A percentile compares a stretch with the other conserved stretches of the same genome.
Conservation (phyloP, 2,113 vertebrate genomes). For the Nyctereutes procyonoides region DNA sequence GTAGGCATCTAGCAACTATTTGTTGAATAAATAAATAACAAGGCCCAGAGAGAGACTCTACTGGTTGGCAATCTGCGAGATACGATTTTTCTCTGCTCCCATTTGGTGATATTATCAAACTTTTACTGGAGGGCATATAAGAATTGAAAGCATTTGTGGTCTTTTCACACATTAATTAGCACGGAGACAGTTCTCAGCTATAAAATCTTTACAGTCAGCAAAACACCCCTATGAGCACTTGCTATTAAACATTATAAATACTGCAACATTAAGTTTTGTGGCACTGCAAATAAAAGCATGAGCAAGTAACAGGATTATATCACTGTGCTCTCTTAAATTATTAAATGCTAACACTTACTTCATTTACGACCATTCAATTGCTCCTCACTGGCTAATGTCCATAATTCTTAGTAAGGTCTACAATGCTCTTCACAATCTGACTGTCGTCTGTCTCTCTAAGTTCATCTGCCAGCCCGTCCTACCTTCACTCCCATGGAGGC, state of each 20-base stretch:
- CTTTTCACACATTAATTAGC: slow-evolving; percentile 48
- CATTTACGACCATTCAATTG: slow-evolving; percentile 6
- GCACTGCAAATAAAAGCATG: slow-evolving; percentile 27
- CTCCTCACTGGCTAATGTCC: not conserved
- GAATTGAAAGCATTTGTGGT: not conserved
- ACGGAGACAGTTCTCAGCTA: slow-evolving; percentile 31
- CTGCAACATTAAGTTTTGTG: slow-evolving; percentile 57
- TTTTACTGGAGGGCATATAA: not conserved
- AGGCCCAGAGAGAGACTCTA: not conserved
- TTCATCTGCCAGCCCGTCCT: not conserved
- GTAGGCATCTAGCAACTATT: not conserved
- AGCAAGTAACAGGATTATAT: slow-evolving; percentile 25
- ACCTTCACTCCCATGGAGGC: not conserved
- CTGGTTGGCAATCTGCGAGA: not conserved
- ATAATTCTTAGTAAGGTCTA: not conserved
- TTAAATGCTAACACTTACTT: not conserved
- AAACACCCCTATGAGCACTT: not conserved
- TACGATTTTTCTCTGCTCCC: not conserved
- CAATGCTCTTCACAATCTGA: fast-evolving
- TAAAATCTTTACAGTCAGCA: slow-evolving; percentile 46
- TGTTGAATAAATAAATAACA: not conserved
- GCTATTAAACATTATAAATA: slow-evolving; percentile 33
- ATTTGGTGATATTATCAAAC: not conserved
- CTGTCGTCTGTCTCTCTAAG: not conserved
- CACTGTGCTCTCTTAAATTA: not conserved